Evolutionary conservation across 37 sponge, comb jelly and placozoan genomes (phyloP), one percentile per base, ranked within the genome.

Genomic region (Crambe crambe): DNA sequence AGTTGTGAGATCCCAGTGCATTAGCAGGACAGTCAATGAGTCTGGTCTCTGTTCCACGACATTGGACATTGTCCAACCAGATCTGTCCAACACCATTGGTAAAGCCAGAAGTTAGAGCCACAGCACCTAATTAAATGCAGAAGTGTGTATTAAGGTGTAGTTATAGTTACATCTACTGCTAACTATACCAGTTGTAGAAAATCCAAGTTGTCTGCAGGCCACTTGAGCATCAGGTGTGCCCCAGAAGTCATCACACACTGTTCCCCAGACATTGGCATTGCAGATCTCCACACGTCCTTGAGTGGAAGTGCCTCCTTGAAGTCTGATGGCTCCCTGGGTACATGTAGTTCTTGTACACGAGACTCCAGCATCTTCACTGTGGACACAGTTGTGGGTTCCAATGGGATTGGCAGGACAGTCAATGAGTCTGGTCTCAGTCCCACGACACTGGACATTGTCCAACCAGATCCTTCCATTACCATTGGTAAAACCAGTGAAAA

Each of bases 1-100:
- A 85, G 32, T 90, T 71, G 40, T 80, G 63, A 21, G 62, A 26
- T 4, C 87, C 87, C 42, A 72, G 21, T 41, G 30, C 60, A 67
- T 56, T 68, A 27, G 51, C 51, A 47, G 51, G 51, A 47, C 51
- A 47, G 51, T 47, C 51, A 47, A 47, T 47, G 51, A 47, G 51
- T 47, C 51, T 47, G 6, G 51, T 47, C 51, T 47, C 51, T 15
- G 51, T 47, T 47, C 51, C 51, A 47, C 51, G 51, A 47, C 51
- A 47, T 47, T 47, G 51, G 51, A 47, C 51, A 47, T 47, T 47
- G 12, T 47, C 51, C 12, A 47, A 12, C 51, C 51, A 47, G 51
- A 47, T 47, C 51, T 47, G 51, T 15, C 51, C 51, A 47, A 12
- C 51, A 47, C 51, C 51, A 47, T 61, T 61, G 15, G 63, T 61